Conservation (phyloP, 2,888 invertebrate species). For the Amiota minor region DNA sequence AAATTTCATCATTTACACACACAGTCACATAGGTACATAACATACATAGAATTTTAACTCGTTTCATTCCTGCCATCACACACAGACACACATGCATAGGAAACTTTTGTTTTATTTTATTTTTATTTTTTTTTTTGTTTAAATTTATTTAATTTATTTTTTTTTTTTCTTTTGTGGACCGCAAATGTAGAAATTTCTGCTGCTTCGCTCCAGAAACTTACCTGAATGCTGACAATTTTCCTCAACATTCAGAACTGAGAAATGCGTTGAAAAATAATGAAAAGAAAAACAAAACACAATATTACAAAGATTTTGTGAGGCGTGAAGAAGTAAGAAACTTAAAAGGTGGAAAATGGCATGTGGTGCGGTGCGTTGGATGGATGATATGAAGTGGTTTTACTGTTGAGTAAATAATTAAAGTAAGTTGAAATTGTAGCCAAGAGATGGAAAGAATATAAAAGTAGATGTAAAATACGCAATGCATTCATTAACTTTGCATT, state of each 20-base stretch:
- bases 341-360: background rate
- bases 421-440: constrained; percentile 43
- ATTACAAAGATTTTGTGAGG: constrained; percentile 17
- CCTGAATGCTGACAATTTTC: background rate
- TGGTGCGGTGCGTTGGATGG: background rate
- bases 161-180: background rate
- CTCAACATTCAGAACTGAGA: background rate
- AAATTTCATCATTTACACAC: background rate
- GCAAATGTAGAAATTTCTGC: background rate
- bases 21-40: background rate
- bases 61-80: background rate
- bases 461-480: constrained; percentile 28
- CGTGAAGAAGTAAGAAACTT: background rate
- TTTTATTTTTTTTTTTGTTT: background rate
- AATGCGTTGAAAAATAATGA: background rate
- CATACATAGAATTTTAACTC: background rate
- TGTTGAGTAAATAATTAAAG: constrained; percentile 8
- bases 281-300: background rate
- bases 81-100: background rate
- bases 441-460: no score
- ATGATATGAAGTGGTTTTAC: background rate
- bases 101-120: constrained; percentile 8
- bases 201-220: constrained; percentile 4
- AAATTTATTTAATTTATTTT: background rate
- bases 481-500: constrained; percentile 43